Conservation (phyloP, 37 sponge, comb jelly and placozoan species). For the Bolinopsis microptera region DNA sequence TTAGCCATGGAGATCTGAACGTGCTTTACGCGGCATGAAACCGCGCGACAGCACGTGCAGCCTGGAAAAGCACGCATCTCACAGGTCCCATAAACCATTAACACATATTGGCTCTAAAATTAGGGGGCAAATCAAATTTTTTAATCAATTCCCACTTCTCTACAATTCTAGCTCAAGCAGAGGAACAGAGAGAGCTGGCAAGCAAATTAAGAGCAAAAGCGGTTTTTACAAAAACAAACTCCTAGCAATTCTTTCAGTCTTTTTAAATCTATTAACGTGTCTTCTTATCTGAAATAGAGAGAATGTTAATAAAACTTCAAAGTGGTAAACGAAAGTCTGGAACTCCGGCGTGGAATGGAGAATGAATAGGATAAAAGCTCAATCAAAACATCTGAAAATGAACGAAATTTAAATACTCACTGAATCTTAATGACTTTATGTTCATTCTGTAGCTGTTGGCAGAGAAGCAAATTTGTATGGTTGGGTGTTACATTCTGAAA, state of each 20-base stretch:
- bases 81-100: background rate
- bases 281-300: conserved; percentile 43
- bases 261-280: background rate
- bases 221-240: background rate
- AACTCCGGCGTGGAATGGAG: too few species aligned
- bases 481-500: conserved; percentile 58
- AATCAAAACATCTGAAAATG: too few species aligned
- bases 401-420: conserved; percentile 40
- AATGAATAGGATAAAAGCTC: too few species aligned
- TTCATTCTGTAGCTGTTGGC: conserved; percentile 65
- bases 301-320: too few species aligned
- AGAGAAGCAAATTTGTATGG: conserved; percentile 43
- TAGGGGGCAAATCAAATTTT: conserved; percentile 58
- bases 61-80: background rate
- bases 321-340: too few species aligned
- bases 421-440: conserved; percentile 63
- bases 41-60: background rate
- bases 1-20: background rate
- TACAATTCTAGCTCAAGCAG: background rate
- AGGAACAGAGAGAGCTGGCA: background rate
- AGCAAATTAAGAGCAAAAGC: background rate
- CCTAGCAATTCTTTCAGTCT: background rate
- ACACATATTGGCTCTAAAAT: background rate
- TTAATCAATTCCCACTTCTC: conserved; percentile 41
- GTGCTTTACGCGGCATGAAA: background rate